A percentile compares a stretch with the other conserved stretches of the same genome.
Conservation (phyloP, 2,113 vertebrate species). For the Rattus norvegicus region DNA sequence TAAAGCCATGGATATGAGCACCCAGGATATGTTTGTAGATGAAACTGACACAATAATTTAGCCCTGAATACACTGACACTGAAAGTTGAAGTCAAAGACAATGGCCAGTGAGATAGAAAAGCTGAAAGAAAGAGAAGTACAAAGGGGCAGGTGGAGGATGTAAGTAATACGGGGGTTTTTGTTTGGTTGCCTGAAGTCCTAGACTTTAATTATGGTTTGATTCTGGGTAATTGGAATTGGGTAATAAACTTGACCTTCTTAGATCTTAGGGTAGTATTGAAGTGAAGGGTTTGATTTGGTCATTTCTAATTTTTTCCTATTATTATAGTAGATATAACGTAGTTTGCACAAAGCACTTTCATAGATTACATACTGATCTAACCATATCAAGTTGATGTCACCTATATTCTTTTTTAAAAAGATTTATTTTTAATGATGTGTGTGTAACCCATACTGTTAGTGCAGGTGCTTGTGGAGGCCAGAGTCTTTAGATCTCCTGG, state of each 20-base stretch:
- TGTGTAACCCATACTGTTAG: background rate
- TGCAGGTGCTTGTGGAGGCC: background rate
- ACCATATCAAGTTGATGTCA: background rate
- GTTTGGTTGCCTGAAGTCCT: background rate
- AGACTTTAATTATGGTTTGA: constrained; percentile 13
- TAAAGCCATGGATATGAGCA: constrained; percentile 10
- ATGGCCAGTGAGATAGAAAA: background rate
- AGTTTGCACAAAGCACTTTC: constrained; percentile 52
- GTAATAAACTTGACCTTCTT: constrained; percentile 8
- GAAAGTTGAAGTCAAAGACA: constrained; percentile 17
- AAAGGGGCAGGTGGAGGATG: background rate
- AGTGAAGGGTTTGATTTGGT: background rate
- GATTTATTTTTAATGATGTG: background rate
- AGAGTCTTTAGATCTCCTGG: background rate
- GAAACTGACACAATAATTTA: constrained; percentile 20
- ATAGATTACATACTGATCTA: constrained; percentile 22
- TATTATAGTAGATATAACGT: background rate
- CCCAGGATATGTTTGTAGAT: constrained; percentile 11
- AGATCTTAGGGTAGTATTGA: background rate
- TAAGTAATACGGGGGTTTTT: background rate
- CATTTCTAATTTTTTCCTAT: background rate
- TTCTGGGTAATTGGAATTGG: background rate
- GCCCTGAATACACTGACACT: background rate
- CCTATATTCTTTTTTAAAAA: background rate
- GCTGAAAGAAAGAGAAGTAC: background rate